A percentile compares a stretch with the other conserved stretches of the same genome.
phyloP scores from a whole-genome alignment of 2,797 vertebrate species.

The Tympanoctomys barrerae region DNA sequence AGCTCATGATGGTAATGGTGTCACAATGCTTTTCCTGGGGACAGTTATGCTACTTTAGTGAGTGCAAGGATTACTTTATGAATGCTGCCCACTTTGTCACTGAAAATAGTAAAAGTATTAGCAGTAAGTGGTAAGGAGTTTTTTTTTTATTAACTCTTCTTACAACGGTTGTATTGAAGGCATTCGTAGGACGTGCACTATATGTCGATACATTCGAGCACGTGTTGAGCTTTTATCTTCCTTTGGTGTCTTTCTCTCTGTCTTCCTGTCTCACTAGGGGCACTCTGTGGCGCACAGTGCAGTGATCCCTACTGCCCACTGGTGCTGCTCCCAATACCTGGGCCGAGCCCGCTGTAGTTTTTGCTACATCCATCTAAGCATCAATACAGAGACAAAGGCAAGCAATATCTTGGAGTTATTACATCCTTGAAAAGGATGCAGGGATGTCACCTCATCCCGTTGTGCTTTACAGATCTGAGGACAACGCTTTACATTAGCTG shows the following conservation, averaged over 20 bases:
- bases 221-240: background rate
- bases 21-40: background rate
- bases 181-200: background rate
- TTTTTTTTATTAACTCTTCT: background rate
- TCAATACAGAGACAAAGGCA: background rate
- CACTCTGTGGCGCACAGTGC: background rate
- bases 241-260: background rate
- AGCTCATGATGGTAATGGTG: background rate
- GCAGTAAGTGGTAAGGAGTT: background rate
- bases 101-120: background rate
- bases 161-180: background rate
- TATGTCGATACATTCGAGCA: no score
- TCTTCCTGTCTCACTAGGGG: background rate
- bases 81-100: background rate
- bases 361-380: background rate
- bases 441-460: no score
- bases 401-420: background rate
- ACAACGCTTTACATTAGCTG: background rate
- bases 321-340: background rate
- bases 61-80: background rate
- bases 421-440: no score
- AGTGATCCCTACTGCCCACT: fast-evolving
- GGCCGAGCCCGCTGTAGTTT: background rate
- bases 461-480: background rate
- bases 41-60: fast-evolving